A percentile compares a stretch with the other conserved stretches of the same genome.
Evolutionary conservation across 2,113 vertebrate species (phyloP).

Genomic region (Panthera uncia): DNA sequence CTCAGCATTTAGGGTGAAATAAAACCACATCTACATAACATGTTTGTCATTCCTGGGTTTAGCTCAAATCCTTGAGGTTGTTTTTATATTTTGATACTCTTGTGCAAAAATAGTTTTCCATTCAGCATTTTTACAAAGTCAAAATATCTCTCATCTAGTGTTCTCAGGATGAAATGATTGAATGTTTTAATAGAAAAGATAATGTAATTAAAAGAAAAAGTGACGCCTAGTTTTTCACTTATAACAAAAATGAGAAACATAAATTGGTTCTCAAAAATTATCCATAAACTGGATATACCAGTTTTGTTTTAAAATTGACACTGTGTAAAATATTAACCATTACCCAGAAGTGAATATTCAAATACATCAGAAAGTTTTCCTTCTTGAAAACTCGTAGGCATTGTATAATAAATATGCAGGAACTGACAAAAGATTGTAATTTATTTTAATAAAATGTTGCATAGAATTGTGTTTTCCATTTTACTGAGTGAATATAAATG

Average conservation of each 20-base stretch:
- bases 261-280: background rate
- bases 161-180: background rate
- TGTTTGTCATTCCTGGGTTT: conserved; percentile 30
- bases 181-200: background rate
- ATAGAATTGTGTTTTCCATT: background rate
- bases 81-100: conserved; percentile 41
- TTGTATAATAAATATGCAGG: background rate
- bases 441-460: background rate
- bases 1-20: conserved; percentile 34
- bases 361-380: background rate
- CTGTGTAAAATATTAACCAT: background rate
- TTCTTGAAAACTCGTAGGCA: background rate
- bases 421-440: background rate
- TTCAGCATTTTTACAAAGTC: conserved; percentile 30
- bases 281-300: background rate
- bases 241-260: background rate
- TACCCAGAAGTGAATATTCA: background rate
- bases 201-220: background rate
- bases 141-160: background rate
- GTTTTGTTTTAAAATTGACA: background rate
- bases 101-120: conserved; percentile 38
- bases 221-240: background rate
- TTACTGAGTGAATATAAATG: background rate
- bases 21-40: conserved; percentile 25
- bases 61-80: conserved; percentile 28